Base-by-base conservation (phyloP, 2,888 invertebrate genomes). In the Cataglyphis cursor region DNA sequence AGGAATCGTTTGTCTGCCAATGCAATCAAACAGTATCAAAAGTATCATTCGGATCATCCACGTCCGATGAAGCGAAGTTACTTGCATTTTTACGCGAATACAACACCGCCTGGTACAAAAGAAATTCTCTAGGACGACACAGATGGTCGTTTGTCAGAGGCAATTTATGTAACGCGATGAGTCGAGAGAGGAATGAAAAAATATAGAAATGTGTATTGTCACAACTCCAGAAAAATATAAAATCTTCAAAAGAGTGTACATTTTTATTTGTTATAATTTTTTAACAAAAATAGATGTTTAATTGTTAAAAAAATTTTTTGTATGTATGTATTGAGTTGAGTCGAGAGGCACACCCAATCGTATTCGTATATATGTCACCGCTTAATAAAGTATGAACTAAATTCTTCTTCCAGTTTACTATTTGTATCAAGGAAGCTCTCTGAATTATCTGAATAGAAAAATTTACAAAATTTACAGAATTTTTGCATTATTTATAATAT, bases 161-260 rank as follows among this genome's bases (percentile, higher is more conserved):
- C 59, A 72, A 76, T 61, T 65, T 76, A 76, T 68, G 72, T 51
- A 80, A 80, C 44, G 59, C 41, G 48, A 48, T 9, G 68, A 61
- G 80, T 74, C 80, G 83, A 81, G 84, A 85, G 82, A 83, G 80
- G 73, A 66, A 78, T 35, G 78, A 74, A 70, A 75, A 74, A 85
- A 83, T 84, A 70, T 68, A 73, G 82, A 74, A 83, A 83, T 78
- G 83, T 72, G 15, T 68, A 80, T 82, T 78, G 84, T 81, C 80
- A 72, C 57, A 48, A 76, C 66, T 57, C 81, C 28, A 80, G 62
- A 73, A 83, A 83, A 82, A 54, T 70, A 31, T 70, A 44, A 18
- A 24, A 35, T 76, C 18, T n/a, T 21, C 35, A 35, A 1, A 38
- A 28, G 9, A 10, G 12, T 31, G n/a, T 28, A 12, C 18, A 44